Conservation (phyloP, 2,797 vertebrate genomes). For the Chrosomus eos region DNA sequence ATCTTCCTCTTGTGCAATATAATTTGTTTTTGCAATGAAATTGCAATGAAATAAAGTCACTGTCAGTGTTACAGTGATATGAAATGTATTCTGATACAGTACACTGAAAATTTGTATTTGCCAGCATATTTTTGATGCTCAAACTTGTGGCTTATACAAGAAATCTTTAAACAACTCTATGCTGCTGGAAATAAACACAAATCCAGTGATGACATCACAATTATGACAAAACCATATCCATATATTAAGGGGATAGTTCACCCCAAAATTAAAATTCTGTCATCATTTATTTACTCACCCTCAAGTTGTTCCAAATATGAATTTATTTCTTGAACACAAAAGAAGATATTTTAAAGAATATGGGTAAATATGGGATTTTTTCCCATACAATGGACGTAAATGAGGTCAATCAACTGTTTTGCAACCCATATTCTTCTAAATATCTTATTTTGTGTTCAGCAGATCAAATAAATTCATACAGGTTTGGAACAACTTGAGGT, state of each 20-base stretch:
- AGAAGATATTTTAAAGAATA: too few relatives aligned
- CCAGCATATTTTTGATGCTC: background rate
- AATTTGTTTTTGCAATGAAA: background rate
- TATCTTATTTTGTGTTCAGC: too few relatives aligned
- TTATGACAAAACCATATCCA: background rate
- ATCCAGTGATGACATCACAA: background rate
- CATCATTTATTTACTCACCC: too few relatives aligned
- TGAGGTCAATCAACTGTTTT: too few relatives aligned
- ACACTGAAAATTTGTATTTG: background rate
- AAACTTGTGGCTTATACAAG: background rate
- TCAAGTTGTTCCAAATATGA: too few relatives aligned
- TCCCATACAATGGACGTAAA: too few relatives aligned
- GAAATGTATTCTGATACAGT: background rate
- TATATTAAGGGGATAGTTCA: background rate
- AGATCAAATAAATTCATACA: too few relatives aligned
- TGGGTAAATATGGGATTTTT: too few relatives aligned
- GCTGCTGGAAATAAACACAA: background rate
- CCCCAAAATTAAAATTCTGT: too few relatives aligned
- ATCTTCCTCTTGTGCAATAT: conserved; percentile 26
- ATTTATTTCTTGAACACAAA: too few relatives aligned
- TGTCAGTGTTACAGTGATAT: background rate
- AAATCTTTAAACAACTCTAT: background rate
- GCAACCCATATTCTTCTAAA: too few relatives aligned
- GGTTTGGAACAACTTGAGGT: too few relatives aligned
- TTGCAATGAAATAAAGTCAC: background rate